phyloP scores from a whole-genome alignment of 2,797 vertebrate genomes.

The Pelodytes ibericus region DNA sequence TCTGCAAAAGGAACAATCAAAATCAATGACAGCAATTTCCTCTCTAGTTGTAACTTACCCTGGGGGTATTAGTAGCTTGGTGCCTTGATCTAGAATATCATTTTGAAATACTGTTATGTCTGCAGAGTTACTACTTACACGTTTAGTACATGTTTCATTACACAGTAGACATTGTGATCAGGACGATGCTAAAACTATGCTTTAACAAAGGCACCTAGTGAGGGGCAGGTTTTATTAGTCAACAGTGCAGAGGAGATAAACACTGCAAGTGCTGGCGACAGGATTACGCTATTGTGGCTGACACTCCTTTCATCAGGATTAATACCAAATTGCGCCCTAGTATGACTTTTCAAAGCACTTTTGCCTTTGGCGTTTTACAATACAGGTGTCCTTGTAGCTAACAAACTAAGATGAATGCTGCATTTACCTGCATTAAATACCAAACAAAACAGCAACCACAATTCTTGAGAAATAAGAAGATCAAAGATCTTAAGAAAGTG shows the following conservation, averaged over 20 bases:
- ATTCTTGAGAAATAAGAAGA: constrained; percentile 41
- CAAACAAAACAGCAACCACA: constrained; percentile 51
- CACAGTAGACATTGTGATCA: constrained; percentile 44
- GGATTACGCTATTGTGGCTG: constrained; percentile 28
- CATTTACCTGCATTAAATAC: constrained; percentile 30
- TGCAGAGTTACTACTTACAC: constrained; percentile 42
- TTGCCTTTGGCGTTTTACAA: constrained; percentile 47
- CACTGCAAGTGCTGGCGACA: constrained; percentile 35
- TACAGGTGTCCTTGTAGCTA: constrained; percentile 44
- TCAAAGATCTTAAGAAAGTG: constrained; percentile 56
- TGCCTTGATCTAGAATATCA: constrained; percentile 45
- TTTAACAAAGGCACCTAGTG: constrained; percentile 36
- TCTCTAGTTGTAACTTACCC: constrained; percentile 42
- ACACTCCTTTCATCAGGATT: constrained; percentile 49
- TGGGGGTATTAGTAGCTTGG: constrained; percentile 28
- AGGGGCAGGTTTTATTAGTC: constrained; percentile 28
- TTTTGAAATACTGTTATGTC: constrained; percentile 48
- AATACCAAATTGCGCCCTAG: constrained; percentile 44
- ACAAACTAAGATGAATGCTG: constrained; percentile 29
- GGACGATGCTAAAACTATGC: constrained; percentile 29
- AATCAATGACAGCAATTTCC: constrained; percentile 48
- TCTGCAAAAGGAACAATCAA: constrained; percentile 30
- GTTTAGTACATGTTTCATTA: constrained; percentile 47
- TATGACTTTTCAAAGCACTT: constrained; percentile 38
- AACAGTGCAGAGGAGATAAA: constrained; percentile 23